Conservation (phyloP, 1,140 invertebrate species). For the Gonioctena quinquepunctata region DNA sequence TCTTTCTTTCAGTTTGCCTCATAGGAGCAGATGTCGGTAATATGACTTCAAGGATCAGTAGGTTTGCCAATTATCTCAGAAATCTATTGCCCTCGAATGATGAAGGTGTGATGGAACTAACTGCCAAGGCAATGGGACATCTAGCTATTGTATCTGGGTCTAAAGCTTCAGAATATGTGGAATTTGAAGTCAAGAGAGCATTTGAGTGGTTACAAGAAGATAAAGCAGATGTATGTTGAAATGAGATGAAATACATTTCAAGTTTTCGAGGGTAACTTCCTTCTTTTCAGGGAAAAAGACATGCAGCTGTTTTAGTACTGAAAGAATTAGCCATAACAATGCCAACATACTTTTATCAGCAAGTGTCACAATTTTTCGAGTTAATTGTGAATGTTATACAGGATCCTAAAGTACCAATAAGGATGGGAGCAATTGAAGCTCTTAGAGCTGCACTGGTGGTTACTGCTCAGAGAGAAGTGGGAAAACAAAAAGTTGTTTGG, state of each 20-base stretch:
- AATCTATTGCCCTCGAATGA: constrained; percentile 89
- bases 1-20: constrained; percentile 79
- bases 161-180: constrained; percentile 92
- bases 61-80: constrained; percentile 91
- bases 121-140: constrained; percentile 92
- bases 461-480: constrained; percentile 90
- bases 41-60: constrained; percentile 83
- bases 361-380: constrained; percentile 95
- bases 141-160: constrained; percentile 89
- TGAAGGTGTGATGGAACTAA: constrained; percentile 91
- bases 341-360: constrained; percentile 98
- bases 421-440: constrained; percentile 91
- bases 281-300: constrained; percentile 68
- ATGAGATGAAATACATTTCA: not conserved
- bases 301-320: constrained; percentile 89
- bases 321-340: constrained; percentile 93
- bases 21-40: constrained; percentile 92
- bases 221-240: constrained; percentile 74
- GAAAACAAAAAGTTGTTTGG: constrained; percentile 54
- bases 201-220: constrained; percentile 92
- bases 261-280: constrained; percentile 3
- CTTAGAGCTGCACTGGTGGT: constrained; percentile 90
- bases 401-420: constrained; percentile 89
- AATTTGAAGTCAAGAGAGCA: constrained; percentile 93
- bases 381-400: constrained; percentile 90